Evolutionary conservation across 2,888 invertebrate species (phyloP).

Genomic region (Limnephilus marmoratus): DNA sequence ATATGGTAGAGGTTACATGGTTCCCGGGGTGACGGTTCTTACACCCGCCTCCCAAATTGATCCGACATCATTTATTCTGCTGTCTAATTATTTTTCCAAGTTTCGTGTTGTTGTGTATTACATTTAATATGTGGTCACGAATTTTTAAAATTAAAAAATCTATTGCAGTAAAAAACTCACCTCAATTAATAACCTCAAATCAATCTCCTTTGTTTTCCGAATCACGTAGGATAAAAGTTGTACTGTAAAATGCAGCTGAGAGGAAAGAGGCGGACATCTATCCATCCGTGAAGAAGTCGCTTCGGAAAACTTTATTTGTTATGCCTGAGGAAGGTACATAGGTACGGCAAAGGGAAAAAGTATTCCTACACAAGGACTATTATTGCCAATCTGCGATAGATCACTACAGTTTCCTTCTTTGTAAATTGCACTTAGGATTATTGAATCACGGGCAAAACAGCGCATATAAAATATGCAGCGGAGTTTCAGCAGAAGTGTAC

Average conservation of each 20-base stretch:
- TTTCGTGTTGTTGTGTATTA: too few species aligned
- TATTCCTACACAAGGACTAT: not conserved
- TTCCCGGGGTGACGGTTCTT: too few species aligned
- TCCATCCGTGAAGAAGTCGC: conserved; percentile 9
- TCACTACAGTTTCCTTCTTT: conserved; percentile 30
- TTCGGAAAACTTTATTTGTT: conserved; percentile 8
- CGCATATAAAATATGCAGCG: conserved; percentile 56
- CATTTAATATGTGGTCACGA: too few species aligned
- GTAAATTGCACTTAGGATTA: conserved; percentile 54
- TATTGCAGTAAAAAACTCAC: not conserved
- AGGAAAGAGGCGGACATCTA: not conserved
- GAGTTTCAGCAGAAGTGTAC: conserved; percentile 5
- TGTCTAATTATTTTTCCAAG: too few species aligned
- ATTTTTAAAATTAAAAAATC: too few species aligned
- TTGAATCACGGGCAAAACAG: conserved; percentile 54
- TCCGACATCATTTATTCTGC: too few species aligned
- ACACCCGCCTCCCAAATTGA: too few species aligned
- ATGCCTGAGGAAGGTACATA: not conserved
- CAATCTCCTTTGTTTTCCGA: not conserved
- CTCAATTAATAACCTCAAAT: not conserved
- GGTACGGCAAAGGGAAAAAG: not conserved
- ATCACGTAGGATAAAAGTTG: not conserved
- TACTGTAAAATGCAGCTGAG: not conserved
- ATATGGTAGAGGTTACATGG: too few species aligned
- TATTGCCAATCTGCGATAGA: conserved; percentile 37